Evolutionary conservation across 2,888 invertebrate genomes (phyloP).

Genomic region (Ophion ellenae): DNA sequence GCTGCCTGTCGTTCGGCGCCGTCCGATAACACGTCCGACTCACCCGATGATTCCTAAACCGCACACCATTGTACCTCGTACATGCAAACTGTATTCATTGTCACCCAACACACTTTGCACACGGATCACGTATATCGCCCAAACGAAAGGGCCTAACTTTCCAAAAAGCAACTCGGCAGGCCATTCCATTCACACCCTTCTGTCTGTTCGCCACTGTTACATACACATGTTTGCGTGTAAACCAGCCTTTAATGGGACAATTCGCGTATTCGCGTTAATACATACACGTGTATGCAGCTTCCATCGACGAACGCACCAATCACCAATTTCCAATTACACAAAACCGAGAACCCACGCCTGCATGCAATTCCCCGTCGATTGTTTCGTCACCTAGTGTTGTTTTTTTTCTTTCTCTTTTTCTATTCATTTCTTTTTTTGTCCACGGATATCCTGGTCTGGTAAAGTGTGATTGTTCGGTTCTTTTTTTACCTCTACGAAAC

Average conservation of each 20-base stretch:
- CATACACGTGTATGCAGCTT: neutral
- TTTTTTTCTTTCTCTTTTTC: neutral
- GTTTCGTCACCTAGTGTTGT: slow-evolving; percentile 8
- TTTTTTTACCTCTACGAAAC: slow-evolving; percentile 26
- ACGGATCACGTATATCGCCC: neutral
- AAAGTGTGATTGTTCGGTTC: slow-evolving; percentile 11
- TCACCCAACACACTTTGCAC: slow-evolving; percentile 10
- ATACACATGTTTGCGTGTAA: neutral
- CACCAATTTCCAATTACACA: slow-evolving; percentile 55
- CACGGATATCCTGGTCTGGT: slow-evolving; percentile 20
- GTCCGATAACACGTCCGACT: slow-evolving; percentile 55
- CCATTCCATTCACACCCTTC: slow-evolving; percentile 5
- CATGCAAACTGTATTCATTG: neutral
- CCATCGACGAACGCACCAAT: slow-evolving; percentile 35
- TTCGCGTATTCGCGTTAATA: slow-evolving; percentile 14
- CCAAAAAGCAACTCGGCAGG: neutral
- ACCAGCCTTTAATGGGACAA: slow-evolving; percentile 21
- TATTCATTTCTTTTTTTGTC: slow-evolving; percentile 6
- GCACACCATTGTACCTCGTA: slow-evolving; percentile 22
- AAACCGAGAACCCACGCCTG: slow-evolving; percentile 33
- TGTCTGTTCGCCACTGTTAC: neutral
- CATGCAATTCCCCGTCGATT: slow-evolving; percentile 23
- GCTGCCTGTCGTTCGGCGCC: slow-evolving; percentile 50
- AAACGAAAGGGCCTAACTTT: slow-evolving; percentile 11
- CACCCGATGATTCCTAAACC: slow-evolving; percentile 48